Base-by-base conservation (phyloP, 2,797 vertebrate genomes). In the Cossypha niveicapilla region DNA sequence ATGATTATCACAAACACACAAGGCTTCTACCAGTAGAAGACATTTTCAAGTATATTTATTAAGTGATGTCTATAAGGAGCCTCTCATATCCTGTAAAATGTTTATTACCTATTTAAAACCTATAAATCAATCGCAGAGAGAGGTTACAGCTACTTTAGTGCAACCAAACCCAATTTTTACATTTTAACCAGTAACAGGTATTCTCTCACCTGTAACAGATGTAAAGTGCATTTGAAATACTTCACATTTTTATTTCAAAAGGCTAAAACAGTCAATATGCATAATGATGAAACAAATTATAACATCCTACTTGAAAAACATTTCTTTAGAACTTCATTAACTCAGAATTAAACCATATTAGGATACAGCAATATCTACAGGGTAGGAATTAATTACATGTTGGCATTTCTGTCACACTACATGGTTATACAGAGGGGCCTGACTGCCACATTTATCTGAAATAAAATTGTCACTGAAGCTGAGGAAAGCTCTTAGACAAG, bases 251-350 rank as follows among this genome's bases (percentile, higher is more conserved):
- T 45, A 82, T 77, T 90, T 73, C 58, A 68, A 35, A 94, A 82
- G 32, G 81, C 30, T 86, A 21, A 32, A 61, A 37, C 1, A 81
- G 63, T 78, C 50, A 86, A 76, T 11, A 51, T 5, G 21, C 23
- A 37, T 23, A 47, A 87, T 5, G 68, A 61, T 47, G 68, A 78
- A 88, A 75, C 39, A 92, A 86, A 93, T 68, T 65, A 12, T 32
- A 88, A 91, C 71, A 42, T 78, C 54, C 39, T 47, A 30, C 65
- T 88, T 53, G 32, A 62, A 78, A 91, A 86, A 28, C 62, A 48
- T 34, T 85, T 87, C 73, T 79, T 92, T 65, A 92, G 23, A 92
- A 92, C 62, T 90, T 88, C 58, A 66, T 91, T 96, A 94, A 86
- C 45, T 95, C 42, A 2, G 4, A 56, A 85, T 77, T 85, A 89